Evolutionary conservation across 2,888 invertebrate genomes (phyloP).

Genomic region (Selenia dentaria): DNA sequence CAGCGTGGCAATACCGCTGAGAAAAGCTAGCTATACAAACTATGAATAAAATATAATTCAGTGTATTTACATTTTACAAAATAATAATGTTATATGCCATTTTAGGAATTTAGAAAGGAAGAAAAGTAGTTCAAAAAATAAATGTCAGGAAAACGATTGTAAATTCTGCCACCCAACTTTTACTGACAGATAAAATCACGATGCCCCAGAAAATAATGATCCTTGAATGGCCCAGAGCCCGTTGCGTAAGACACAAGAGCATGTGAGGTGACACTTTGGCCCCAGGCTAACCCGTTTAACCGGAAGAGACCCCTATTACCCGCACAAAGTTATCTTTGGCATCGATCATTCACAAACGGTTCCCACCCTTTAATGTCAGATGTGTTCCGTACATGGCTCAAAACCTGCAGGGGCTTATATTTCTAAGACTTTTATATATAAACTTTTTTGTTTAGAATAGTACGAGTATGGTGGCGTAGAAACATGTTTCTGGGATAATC

Average conservation of each 20-base stretch:
- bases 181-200: slow-evolving; percentile 24
- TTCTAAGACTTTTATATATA: neutral
- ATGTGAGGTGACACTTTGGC: slow-evolving; percentile 58
- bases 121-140: no score
- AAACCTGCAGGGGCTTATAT: slow-evolving; percentile 1
- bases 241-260: slow-evolving; percentile 44
- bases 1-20: no score
- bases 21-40: no score
- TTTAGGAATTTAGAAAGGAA: no score
- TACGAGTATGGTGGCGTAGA: no score
- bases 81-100: no score
- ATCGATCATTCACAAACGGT: slow-evolving; percentile 75
- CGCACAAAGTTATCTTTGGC: slow-evolving; percentile 70
- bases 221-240: slow-evolving; percentile 20
- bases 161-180: slow-evolving; percentile 1
- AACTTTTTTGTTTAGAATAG: no score
- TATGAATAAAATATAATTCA: no score
- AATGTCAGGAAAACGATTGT: no score
- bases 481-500: no score
- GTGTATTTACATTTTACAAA: no score
- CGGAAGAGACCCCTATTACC: slow-evolving; percentile 53
- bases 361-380: slow-evolving; percentile 16
- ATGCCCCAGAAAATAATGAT: slow-evolving; percentile 23
- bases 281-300: slow-evolving; percentile 73
- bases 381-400: slow-evolving; percentile 7